These are phyloP conservation scores for Bryconaethiops microstoma DNA, from an alignment of 2,797 vertebrate species.

Conservation along the genomic window DNA sequence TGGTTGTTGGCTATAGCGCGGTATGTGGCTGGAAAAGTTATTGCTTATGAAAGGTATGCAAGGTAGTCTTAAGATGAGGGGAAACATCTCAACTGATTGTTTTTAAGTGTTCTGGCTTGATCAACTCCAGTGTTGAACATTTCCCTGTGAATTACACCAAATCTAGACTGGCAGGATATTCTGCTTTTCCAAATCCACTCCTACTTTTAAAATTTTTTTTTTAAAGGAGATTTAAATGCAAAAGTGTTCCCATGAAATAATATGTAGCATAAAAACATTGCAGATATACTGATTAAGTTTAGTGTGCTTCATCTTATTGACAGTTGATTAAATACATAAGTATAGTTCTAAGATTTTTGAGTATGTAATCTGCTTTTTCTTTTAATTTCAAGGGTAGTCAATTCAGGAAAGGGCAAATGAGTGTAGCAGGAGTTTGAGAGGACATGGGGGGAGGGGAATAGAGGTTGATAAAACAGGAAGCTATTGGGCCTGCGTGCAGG, in stretches of 20 bases:
- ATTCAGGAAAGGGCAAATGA: background rate
- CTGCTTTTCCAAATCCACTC: background rate
- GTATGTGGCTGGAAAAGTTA: conserved; percentile 41
- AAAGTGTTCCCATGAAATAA: background rate
- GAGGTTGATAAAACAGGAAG: conserved; percentile 61
- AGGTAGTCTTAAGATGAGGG: conserved; percentile 30
- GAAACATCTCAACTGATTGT: conserved; percentile 47
- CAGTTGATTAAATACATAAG: no score
- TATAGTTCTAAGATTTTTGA: background rate
- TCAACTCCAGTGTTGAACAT: conserved; percentile 1
- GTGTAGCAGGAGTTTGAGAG: conserved; percentile 10
- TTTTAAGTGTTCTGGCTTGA: conserved; percentile 33
- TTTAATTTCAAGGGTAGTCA: background rate
- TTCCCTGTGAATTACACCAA: conserved; percentile 6
- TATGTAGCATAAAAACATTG: background rate
- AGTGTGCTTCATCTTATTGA: background rate
- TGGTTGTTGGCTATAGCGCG: conserved; percentile 29
- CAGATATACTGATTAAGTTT: background rate
- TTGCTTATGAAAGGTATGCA: conserved; percentile 48
- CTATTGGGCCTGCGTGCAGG: conserved; percentile 48
- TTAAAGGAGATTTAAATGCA: background rate
- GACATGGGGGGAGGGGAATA: background rate
- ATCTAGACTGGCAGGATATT: background rate
- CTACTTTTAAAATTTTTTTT: background rate
- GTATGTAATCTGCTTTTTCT: background rate